phyloP scores from a whole-genome alignment of 2,797 vertebrate genomes.

The Arrhamphus sclerolepis region DNA sequence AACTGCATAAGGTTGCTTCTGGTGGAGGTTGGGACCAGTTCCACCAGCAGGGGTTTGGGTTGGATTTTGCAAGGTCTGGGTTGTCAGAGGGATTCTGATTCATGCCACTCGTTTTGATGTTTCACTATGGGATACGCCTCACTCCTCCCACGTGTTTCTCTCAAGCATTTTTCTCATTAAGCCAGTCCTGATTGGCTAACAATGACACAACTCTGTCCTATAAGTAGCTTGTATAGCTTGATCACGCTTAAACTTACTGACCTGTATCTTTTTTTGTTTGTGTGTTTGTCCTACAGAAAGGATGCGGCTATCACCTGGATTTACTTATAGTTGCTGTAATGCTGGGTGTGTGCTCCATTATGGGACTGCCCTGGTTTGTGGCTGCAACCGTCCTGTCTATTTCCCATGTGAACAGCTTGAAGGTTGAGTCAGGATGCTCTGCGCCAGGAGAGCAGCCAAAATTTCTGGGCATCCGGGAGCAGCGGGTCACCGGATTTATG shows the following conservation, averaged over 20 bases:
- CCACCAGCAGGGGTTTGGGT: too few species aligned
- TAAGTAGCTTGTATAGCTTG: too few species aligned
- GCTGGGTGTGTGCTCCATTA: slow-evolving; percentile 92
- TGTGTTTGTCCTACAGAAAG: slow-evolving; percentile 83
- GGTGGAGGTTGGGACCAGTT: too few species aligned
- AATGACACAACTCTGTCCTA: too few species aligned
- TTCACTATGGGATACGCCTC: too few species aligned
- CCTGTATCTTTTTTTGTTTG: not conserved
- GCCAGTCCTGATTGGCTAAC: too few species aligned
- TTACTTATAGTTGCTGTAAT: slow-evolving; percentile 90
- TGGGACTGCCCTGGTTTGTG: slow-evolving; percentile 97
- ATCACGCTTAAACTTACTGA: not conserved
- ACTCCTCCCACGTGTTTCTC: too few species aligned
- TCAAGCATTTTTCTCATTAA: too few species aligned
- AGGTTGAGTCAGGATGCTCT: slow-evolving; percentile 94
- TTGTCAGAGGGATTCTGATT: too few species aligned
- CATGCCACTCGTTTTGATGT: too few species aligned
- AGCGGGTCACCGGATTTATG: slow-evolving; percentile 93
- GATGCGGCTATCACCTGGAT: slow-evolving; percentile 96
- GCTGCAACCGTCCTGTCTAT: slow-evolving; percentile 96
- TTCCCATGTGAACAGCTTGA: slow-evolving; percentile 96
- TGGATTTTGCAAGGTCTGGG: too few species aligned
- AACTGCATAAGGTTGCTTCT: too few species aligned
- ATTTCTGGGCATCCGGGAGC: slow-evolving; percentile 94
- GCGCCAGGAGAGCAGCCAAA: slow-evolving; percentile 96